Percentiles rank a stretch among this genome's conserved stretches.
These are phyloP conservation scores for Salarias fasciatus DNA, from an alignment of 2,797 vertebrate genomes.

Conservation along the genomic window DNA sequence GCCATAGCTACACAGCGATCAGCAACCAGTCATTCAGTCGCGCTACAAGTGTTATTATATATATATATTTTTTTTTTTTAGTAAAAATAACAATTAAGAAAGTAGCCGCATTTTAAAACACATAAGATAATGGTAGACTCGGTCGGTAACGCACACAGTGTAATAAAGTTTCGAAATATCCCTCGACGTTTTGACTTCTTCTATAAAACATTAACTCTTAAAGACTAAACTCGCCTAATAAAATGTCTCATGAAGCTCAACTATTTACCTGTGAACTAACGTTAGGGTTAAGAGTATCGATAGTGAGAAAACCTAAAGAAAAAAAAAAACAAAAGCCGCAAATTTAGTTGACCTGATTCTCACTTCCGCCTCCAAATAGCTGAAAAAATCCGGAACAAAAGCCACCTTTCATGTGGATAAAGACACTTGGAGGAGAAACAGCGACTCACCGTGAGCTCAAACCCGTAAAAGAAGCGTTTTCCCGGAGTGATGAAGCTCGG, in stretches of 20 bases:
- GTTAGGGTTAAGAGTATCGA: not conserved
- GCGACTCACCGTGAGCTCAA: constrained; percentile 14
- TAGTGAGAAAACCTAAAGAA: not conserved
- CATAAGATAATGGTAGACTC: too few relatives aligned
- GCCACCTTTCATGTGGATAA: fast-evolving
- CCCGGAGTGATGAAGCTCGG: too few relatives aligned
- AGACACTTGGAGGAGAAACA: not conserved
- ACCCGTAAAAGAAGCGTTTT: not conserved
- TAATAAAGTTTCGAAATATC: constrained; percentile 12
- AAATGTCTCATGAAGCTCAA: not conserved
- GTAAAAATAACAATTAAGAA: not conserved
- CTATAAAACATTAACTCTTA: constrained; percentile 22
- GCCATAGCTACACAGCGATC: too few relatives aligned
- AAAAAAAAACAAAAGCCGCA: not conserved
- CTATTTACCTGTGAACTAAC: too few relatives aligned
- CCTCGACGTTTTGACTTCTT: not conserved
- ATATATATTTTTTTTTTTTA: too few relatives aligned
- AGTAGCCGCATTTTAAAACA: too few relatives aligned
- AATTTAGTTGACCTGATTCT: not conserved
- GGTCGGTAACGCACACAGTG: not conserved
- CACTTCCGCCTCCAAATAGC: constrained; percentile 31
- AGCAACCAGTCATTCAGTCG: too few relatives aligned
- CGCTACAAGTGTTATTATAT: not conserved
- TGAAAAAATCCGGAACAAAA: not conserved
- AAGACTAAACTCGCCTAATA: not conserved